These are phyloP conservation scores for Tenrec ecaudatus DNA, from an alignment of 2,113 vertebrate species.

Conservation along the genomic window DNA sequence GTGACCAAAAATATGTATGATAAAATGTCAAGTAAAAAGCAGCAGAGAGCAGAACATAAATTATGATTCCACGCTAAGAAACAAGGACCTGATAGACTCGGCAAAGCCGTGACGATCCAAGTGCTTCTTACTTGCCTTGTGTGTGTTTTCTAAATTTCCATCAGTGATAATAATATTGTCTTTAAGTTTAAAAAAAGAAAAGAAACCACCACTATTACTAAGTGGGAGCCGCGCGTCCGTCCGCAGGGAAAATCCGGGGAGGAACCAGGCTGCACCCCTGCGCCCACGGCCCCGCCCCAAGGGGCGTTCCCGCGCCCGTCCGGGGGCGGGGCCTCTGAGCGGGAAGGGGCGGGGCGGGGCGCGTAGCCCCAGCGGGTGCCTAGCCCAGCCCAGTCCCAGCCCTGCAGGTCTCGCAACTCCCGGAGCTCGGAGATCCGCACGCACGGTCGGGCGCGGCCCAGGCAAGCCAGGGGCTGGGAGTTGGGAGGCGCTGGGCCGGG, in stretches of 20 bases:
- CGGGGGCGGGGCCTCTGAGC: too few species aligned
- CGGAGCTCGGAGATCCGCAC: not conserved
- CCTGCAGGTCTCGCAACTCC: not conserved
- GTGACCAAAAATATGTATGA: not conserved
- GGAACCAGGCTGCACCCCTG: not conserved
- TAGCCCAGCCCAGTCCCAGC: not conserved
- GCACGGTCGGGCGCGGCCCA: not conserved
- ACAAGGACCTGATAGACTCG: not conserved
- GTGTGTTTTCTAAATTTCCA: not conserved
- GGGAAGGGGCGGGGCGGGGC: slow-evolving; percentile 57
- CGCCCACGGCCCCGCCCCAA: slow-evolving; percentile 57
- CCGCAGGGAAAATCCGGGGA: not conserved
- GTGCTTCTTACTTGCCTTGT: not conserved
- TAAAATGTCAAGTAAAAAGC: slow-evolving; percentile 3
- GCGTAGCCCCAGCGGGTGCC: not conserved
- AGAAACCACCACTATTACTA: too few species aligned
- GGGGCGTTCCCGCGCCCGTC: not conserved
- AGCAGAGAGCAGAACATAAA: not conserved
- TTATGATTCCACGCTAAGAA: not conserved
- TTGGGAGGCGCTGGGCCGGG: not conserved
- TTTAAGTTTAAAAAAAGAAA: not conserved
- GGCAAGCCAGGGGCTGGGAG: slow-evolving; percentile 47
- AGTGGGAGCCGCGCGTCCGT: not conserved
- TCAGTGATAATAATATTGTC: not conserved
- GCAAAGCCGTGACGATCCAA: not conserved